Conservation (phyloP, 1,140 invertebrate species). For the Bicyclus anynana region DNA sequence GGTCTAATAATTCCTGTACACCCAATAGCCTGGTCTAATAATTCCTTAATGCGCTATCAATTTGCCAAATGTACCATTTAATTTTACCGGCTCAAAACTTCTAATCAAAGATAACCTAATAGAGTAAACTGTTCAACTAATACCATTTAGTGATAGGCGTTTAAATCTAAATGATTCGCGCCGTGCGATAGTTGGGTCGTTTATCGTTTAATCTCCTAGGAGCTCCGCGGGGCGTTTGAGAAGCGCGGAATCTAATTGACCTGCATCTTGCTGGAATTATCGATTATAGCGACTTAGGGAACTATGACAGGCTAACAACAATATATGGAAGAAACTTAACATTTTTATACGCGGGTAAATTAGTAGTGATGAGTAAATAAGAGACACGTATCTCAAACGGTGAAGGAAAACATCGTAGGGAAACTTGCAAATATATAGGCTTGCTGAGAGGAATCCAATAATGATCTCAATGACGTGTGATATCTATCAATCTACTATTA, state of each 20-base stretch:
- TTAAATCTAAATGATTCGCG: constrained; percentile 2
- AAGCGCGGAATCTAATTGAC: constrained; percentile 20
- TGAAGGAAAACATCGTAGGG: too few relatives aligned
- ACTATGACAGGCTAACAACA: background rate
- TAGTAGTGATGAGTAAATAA: too few relatives aligned
- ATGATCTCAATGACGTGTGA: too few relatives aligned
- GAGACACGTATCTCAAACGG: too few relatives aligned
- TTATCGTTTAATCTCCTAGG: constrained; percentile 20
- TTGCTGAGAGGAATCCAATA: too few relatives aligned
- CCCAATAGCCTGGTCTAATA: too few relatives aligned
- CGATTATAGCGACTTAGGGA: constrained; percentile 21
- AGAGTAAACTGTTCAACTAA: background rate
- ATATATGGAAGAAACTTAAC: background rate
- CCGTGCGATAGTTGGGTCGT: constrained; percentile 11
- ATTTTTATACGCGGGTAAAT: background rate
- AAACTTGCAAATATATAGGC: too few relatives aligned
- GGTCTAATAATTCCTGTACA: too few relatives aligned
- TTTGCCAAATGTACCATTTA: too few relatives aligned
- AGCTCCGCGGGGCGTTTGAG: constrained; percentile 19
- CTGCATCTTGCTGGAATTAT: constrained; percentile 20
- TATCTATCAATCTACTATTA: too few relatives aligned
- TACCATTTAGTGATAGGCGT: constrained; percentile 1
- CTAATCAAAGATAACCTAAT: background rate
- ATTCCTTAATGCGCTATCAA: too few relatives aligned
- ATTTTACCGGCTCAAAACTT: background rate